Evolutionary conservation across 2,888 invertebrate genomes (phyloP).

Genomic region (Rhagium mordax): DNA sequence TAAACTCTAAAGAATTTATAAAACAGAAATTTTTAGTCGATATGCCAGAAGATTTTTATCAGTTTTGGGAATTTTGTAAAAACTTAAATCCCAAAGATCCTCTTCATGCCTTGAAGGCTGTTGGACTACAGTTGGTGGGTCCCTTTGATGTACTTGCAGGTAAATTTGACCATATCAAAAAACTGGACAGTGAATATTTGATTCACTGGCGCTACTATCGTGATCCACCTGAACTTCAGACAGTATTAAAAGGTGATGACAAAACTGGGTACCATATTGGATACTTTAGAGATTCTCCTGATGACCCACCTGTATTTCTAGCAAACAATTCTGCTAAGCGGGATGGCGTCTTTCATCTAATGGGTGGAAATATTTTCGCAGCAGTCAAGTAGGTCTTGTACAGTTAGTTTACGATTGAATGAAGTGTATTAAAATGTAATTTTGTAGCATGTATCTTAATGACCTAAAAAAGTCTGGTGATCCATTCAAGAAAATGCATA

Average conservation of each 20-base stretch:
- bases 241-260: conserved; percentile 80
- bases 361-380: conserved; percentile 87
- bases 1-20: conserved; percentile 72
- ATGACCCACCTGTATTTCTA: conserved; percentile 82
- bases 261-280: conserved; percentile 87
- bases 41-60: conserved; percentile 93
- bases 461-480: conserved; percentile 71
- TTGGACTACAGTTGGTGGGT: conserved; percentile 85
- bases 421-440: conserved; percentile 20
- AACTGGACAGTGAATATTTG: conserved; percentile 76
- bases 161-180: conserved; percentile 45
- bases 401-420: conserved; percentile 2
- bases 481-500: conserved; percentile 78
- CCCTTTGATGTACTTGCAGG: conserved; percentile 88
- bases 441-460: conserved; percentile 73
- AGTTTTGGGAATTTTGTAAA: conserved; percentile 85
- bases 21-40: conserved; percentile 84
- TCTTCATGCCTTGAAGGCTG: conserved; percentile 76
- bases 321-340: conserved; percentile 82
- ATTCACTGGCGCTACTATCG: conserved; percentile 93
- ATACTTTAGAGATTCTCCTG: conserved; percentile 89
- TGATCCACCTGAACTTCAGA: conserved; percentile 96
- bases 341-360: conserved; percentile 79
- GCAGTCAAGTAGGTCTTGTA: conserved; percentile 78
- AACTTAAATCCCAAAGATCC: conserved; percentile 73